Evolutionary conservation across 2,888 invertebrate species (phyloP).

Genomic region (Spodoptera exigua): DNA sequence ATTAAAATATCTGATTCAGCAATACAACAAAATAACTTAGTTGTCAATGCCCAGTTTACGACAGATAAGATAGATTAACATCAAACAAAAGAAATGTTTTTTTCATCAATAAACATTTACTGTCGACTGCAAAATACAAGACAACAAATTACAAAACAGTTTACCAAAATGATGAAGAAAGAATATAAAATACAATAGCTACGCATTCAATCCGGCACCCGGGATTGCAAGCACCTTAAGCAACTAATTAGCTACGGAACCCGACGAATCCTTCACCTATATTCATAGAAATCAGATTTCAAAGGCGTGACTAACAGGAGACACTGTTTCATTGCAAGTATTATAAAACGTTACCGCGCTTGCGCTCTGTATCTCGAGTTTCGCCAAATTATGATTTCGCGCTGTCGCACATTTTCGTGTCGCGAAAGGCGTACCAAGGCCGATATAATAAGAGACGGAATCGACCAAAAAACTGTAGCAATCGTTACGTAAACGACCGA

Average conservation of each 20-base stretch:
- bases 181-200: constrained; percentile 36
- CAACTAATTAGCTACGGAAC: constrained; percentile 49
- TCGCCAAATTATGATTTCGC: constrained; percentile 78
- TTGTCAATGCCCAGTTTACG: no score
- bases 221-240: constrained; percentile 43
- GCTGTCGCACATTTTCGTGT: constrained; percentile 72
- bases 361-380: constrained; percentile 65
- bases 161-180: constrained; percentile 31
- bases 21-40: no score
- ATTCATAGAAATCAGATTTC: constrained; percentile 58
- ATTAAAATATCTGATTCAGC: no score
- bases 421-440: constrained; percentile 77
- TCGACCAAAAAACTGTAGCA: constrained; percentile 76
- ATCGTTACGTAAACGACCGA: constrained; percentile 74
- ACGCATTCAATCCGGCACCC: constrained; percentile 29
- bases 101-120: neutral
- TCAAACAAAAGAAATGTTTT: no score
- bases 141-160: constrained; percentile 30
- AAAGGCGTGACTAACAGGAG: constrained; percentile 75
- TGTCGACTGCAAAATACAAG: constrained; percentile 9
- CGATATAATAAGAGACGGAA: constrained; percentile 73
- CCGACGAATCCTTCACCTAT: constrained; percentile 54
- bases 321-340: constrained; percentile 49
- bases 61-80: no score
- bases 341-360: constrained; percentile 64